Base-by-base conservation (phyloP, 2,888 invertebrate species). In the Euplexia lucipara region DNA sequence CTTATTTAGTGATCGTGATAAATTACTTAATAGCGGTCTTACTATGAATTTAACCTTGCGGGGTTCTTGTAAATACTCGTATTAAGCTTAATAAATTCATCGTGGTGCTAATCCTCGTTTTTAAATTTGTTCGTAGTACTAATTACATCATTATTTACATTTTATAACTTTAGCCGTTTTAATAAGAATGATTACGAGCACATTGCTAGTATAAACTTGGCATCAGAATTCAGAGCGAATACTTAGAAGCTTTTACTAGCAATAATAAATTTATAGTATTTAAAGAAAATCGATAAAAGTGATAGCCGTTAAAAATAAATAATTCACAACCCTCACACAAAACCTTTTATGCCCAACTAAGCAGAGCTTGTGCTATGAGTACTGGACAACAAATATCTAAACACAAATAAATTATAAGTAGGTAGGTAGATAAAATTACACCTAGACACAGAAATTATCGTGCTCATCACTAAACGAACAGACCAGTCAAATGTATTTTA, bases 21-120 rank as follows among this genome's bases (percentile, higher is more conserved):
- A 80, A 80, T 80, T 67, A 70, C 54, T 57, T 72, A 77, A 78
- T 77, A 51, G 65, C 63, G 47, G 42, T 44, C 58, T 64, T 39
- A 62, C 34, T 57, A 54, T 54, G 39, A 56, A 41, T 59, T 61
- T 20, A 57, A 70, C 72, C 80, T 79, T 54, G 64, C 41, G 26
- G 52, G 51, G 54, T 56, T 53, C 45, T 64, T 67, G 44, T 70
- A 62, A 75, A 52, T 64, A 59, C 53, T 70, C 30, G n/a, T 57
- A 78, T 74, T 53, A 76, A 58, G 51, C 57, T 59, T 65, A 64
- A 64, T 79, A 68, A 66, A 79, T 76, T 62, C 60, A 53, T 49
- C 49, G 9, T 34, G 32, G 20, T 60, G 47, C 41, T 75, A 70
- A 79, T 77, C 47, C 53, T 45, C 20, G 41, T 58, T 67, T 51